Evolutionary conservation across 2,888 invertebrate species (phyloP).

Genomic region (Galerucella pusilla): DNA sequence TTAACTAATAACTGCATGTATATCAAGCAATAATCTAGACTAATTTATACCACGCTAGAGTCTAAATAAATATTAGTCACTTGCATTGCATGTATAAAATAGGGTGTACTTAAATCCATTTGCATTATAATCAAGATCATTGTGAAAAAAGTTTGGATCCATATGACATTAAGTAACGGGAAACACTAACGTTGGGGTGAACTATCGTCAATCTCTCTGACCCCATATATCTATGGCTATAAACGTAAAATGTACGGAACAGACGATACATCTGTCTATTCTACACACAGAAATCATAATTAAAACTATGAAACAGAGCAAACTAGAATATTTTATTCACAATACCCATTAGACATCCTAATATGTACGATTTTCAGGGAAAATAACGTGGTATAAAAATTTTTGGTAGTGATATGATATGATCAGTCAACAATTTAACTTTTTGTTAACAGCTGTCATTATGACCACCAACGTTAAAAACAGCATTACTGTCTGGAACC

Average conservation of each 20-base stretch:
- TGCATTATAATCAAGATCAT: slow-evolving; percentile 34
- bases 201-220: slow-evolving; percentile 25
- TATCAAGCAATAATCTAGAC: not conserved
- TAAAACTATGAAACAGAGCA: not conserved
- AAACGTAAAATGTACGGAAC: slow-evolving; percentile 5
- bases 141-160: slow-evolving; percentile 17
- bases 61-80: slow-evolving; percentile 22
- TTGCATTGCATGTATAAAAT: slow-evolving; percentile 9
- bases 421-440: not conserved
- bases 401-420: not conserved
- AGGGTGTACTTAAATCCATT: slow-evolving; percentile 20
- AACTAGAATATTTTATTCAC: not conserved
- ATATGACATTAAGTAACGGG: slow-evolving; percentile 16
- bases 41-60: slow-evolving; percentile 7
- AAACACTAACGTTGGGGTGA: slow-evolving; percentile 21
- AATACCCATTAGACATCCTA: not conserved
- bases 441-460: slow-evolving; percentile 1
- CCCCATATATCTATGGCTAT: slow-evolving; percentile 5
- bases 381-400: not conserved
- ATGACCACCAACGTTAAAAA: not conserved
- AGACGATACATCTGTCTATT: slow-evolving; percentile 28
- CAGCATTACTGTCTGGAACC: slow-evolving; percentile 16
- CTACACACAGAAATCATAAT: not conserved
- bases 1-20: slow-evolving; percentile 1
- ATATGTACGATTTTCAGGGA: not conserved